These are phyloP conservation scores for Sardinella longiceps DNA, from an alignment of 2,797 vertebrate genomes.

Conservation along the genomic window DNA sequence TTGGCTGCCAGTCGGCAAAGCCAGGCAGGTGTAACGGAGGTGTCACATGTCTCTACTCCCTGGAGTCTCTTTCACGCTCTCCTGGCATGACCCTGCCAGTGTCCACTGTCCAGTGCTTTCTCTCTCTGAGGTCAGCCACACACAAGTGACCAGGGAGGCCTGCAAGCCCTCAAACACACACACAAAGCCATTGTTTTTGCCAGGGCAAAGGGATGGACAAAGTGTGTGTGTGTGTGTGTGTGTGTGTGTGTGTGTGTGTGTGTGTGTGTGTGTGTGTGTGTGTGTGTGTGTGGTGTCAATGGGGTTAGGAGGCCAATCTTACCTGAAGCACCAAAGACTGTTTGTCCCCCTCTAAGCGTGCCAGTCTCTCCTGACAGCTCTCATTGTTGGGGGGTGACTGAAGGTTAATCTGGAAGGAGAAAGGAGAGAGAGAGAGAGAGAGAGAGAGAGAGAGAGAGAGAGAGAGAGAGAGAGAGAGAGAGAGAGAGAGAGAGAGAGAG, in stretches of 20 bases:
- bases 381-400: slow-evolving; percentile 86
- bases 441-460: not conserved
- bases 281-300: no score
- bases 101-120: not conserved
- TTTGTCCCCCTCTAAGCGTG: slow-evolving; percentile 94
- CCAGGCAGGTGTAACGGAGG: not conserved
- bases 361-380: slow-evolving; percentile 90
- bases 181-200: not conserved
- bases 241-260: no score
- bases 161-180: not conserved
- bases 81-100: slow-evolving; percentile 30
- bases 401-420: slow-evolving; percentile 81
- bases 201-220: not conserved
- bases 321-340: slow-evolving; percentile 98
- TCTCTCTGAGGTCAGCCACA: not conserved
- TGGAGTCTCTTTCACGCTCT: not conserved
- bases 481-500: slow-evolving; percentile 5
- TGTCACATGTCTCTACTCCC: slow-evolving; percentile 28
- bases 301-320: slow-evolving; percentile 44
- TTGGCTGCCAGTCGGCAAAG: not conserved
- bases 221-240: no score
- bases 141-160: not conserved
- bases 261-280: no score
- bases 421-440: not conserved
- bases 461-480: not conserved